Evolutionary conservation across 2,113 vertebrate species (phyloP), one percentile per base, ranked within the genome.

Genomic region (Perca flavescens): DNA sequence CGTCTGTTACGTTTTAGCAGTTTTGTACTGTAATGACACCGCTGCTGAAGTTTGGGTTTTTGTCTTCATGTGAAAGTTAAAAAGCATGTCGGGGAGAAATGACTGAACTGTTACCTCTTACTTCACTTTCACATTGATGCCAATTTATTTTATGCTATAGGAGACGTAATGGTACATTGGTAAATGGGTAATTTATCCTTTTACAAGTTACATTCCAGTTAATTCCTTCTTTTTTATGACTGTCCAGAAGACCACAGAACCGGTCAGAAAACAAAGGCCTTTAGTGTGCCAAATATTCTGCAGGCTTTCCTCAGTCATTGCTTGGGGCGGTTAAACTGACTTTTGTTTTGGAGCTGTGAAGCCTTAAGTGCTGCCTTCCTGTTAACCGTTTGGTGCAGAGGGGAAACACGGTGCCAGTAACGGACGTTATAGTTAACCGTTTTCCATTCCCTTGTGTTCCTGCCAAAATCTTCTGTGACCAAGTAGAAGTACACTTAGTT

Each of bases 401-500:
- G 16, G 43, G 16, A 34, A 69, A 53, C 22, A 2, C 3, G 0
- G 21, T 25, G 3, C 6, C 15, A 4, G 47, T 57, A 21, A 50
- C 14, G 0, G 17, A 7, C 17, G 22, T n/a, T 22, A 19, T 11
- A 31, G 15, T 60, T 25, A 3, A 36, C 6, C 1, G 40, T 0
- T 47, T 56, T 66, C n/a, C 14, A 19, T 65, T 80, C 17, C 17
- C 4, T 49, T 5, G 3, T 12, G 4, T 58, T 25, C 13, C 6
- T 65, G 22, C n/a, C 3, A 54, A 75, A 65, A 52, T 16, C 11
- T 28, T 52, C 36, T n/a, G 67, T 74, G 36, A 69, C 63, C 63
- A 86, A 53, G 73, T 28, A n/a, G 17, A 62, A 12, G 3, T 34
- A 2, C 1, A 36, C 7, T 2, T 64, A 58, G 40, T 22, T 21